Conservation (phyloP, 2,888 invertebrate genomes). For the Belgica antarctica region DNA sequence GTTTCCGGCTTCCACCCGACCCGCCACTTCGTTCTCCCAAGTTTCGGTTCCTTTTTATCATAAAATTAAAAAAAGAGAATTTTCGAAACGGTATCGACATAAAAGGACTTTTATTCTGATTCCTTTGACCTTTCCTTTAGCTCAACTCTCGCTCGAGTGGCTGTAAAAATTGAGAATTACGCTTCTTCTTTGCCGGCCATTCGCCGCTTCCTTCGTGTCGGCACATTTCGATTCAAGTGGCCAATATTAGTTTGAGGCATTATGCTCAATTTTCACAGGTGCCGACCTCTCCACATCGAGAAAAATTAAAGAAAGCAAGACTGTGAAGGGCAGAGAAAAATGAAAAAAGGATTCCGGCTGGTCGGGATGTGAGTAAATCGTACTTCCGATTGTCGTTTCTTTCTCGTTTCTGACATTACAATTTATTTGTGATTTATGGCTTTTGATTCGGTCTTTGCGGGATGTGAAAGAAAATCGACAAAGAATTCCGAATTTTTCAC, state of each 20-base stretch:
- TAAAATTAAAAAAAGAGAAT: slow-evolving; percentile 12
- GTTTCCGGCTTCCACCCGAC: slow-evolving; percentile 10
- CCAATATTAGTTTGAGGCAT: slow-evolving; percentile 18
- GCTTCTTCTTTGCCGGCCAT: not conserved
- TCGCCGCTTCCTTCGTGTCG: not conserved
- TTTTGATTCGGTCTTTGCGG: slow-evolving; percentile 16
- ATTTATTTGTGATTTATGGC: slow-evolving; percentile 28
- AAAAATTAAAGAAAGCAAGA: not conserved
- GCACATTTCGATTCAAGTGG: slow-evolving; percentile 28
- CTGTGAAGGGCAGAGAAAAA: not conserved
- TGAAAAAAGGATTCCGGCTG: not conserved
- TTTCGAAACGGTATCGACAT: slow-evolving; percentile 27
- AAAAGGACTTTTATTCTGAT: slow-evolving; percentile 11
- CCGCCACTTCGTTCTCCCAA: no score
- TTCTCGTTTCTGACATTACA: slow-evolving; percentile 20
- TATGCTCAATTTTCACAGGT: slow-evolving; percentile 13
- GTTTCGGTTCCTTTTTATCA: slow-evolving; percentile 17
- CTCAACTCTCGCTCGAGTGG: slow-evolving; percentile 6
- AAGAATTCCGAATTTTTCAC: no score
- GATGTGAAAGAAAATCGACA: no score
- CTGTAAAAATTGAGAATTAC: not conserved
- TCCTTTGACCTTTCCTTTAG: slow-evolving; percentile 2
- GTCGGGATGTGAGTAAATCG: slow-evolving; percentile 9
- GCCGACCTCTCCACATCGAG: not conserved
- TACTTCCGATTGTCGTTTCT: slow-evolving; percentile 19